Percentiles rank a stretch among this genome's conserved stretches.
These are phyloP conservation scores for Diarsia brunnea DNA, from an alignment of 2,888 invertebrate species.

Conservation along the genomic window DNA sequence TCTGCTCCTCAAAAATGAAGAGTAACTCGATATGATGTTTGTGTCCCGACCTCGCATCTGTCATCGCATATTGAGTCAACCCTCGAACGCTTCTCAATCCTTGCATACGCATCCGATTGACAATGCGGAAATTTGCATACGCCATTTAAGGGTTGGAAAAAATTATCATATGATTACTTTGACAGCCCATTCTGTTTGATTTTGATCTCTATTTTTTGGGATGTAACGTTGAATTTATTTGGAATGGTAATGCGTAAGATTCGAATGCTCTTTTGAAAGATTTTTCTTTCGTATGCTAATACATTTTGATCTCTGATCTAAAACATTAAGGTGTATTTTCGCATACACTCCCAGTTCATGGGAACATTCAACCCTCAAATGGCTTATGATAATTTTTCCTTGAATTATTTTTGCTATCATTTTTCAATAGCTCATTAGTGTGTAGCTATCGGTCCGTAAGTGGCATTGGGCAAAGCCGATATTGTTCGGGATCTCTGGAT, in stretches of 20 bases:
- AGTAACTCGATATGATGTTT: conserved; percentile 83
- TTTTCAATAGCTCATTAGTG: conserved; percentile 90
- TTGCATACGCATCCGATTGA: conserved; percentile 73
- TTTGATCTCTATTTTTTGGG: conserved; percentile 53
- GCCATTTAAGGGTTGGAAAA: conserved; percentile 85
- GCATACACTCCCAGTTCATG: conserved; percentile 63
- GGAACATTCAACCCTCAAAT: conserved; percentile 84
- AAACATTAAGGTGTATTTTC: conserved; percentile 59
- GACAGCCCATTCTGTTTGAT: conserved; percentile 29
- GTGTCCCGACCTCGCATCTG: conserved; percentile 83
- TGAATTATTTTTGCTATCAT: conserved; percentile 90
- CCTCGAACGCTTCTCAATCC: conserved; percentile 73
- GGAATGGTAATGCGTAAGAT: conserved; percentile 60
- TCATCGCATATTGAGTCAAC: conserved; percentile 87
- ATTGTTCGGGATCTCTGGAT: conserved; percentile 77
- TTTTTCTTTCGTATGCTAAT: conserved; percentile 34
- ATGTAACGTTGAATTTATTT: conserved; percentile 54
- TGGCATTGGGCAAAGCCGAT: conserved; percentile 78
- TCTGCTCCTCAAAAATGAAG: conserved; percentile 59
- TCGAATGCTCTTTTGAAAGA: conserved; percentile 76
- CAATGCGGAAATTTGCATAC: conserved; percentile 86
- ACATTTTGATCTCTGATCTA: not conserved
- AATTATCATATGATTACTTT: conserved; percentile 79
- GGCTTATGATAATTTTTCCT: conserved; percentile 86
- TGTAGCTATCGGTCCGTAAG: conserved; percentile 85